These are phyloP conservation scores for Pteruthius melanotis DNA, from an alignment of 2,113 vertebrate species.

Conservation along the genomic window DNA sequence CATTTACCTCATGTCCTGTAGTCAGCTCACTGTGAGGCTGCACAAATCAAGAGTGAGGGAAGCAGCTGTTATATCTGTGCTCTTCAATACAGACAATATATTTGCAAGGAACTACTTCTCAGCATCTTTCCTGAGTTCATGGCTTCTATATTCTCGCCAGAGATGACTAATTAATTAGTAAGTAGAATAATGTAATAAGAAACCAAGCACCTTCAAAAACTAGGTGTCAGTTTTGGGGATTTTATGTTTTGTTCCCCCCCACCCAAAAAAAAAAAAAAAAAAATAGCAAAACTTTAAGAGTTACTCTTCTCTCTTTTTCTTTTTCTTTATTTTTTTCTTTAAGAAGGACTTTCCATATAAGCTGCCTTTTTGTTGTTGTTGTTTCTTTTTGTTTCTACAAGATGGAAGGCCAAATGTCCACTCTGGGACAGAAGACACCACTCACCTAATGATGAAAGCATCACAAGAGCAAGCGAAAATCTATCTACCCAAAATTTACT, in stretches of 20 bases:
- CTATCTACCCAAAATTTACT: not conserved
- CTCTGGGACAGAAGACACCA: not conserved
- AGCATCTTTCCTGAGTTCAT: constrained; percentile 47
- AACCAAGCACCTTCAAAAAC: constrained; percentile 1
- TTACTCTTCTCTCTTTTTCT: not conserved
- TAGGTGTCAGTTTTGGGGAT: not conserved
- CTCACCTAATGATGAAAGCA: not conserved
- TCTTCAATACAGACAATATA: constrained; percentile 44
- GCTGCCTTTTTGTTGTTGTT: not conserved
- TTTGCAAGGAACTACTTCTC: constrained; percentile 62
- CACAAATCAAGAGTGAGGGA: constrained; percentile 58
- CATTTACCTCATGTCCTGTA: constrained; percentile 62
- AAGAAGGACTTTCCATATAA: not conserved
- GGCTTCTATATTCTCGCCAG: constrained; percentile 4
- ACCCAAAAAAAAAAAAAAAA: too few relatives aligned
- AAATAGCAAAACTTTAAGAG: not conserved
- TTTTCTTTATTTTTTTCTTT: not conserved
- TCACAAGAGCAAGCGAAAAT: not conserved
- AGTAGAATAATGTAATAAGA: not conserved
- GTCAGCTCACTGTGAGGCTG: constrained; percentile 49
- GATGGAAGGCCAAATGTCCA: not conserved
- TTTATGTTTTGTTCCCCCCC: constrained; percentile 2
- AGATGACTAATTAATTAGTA: constrained; percentile 52
- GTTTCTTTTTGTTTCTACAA: not conserved
- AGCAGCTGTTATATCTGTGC: constrained; percentile 68